Evolutionary conservation across 2,888 invertebrate species (phyloP), one percentile per base, ranked within the genome.

Genomic region (Scaptomyza cyrtandrae): DNA sequence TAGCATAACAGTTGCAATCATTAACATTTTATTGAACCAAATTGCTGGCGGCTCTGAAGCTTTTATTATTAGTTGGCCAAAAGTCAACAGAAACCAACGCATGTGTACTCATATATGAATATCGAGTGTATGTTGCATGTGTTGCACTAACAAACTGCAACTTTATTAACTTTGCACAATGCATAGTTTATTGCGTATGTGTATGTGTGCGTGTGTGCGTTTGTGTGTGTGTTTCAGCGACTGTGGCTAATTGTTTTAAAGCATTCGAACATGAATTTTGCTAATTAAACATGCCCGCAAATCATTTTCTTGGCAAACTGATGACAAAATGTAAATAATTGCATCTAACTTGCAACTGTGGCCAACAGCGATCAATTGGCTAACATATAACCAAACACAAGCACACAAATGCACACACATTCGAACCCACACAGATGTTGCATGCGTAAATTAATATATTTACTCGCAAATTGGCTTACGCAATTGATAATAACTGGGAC

Each of bases 201-300:
- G 54, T 56, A 43, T 44, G 52, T 56, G 63, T 33, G 46, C 50
- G 46, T n/a, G 53, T 53, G 27, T 33, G n/a, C n/a, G 45, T 44
- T 52, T 56, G 63, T 33, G 46, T 53, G 46, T n/a, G 53, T 53
- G 27, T 33, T 24, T 10, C 11, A n/a, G 19, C 41, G 41, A 31
- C 49, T 69, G 68, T 39, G 63, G 72, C 64, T 79, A 88, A 84
- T 86, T 88, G 86, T 86, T 84, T 86, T 73, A 75, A 75, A 71
- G 80, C 71, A 84, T 70, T 75, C 73, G 71, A 75, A 78, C 84
- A 86, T 73, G 78, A 69, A 83, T 88, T 80, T 79, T 72, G 73
- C 72, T 84, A 87, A 86, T 86, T 84, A 87, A 86, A 84, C 82
- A 84, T 75, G 77, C 54, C 85, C 89, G 62, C 73, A 86, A 79